Conservation (phyloP, 2,113 vertebrate genomes). For the Podarcis muralis region DNA sequence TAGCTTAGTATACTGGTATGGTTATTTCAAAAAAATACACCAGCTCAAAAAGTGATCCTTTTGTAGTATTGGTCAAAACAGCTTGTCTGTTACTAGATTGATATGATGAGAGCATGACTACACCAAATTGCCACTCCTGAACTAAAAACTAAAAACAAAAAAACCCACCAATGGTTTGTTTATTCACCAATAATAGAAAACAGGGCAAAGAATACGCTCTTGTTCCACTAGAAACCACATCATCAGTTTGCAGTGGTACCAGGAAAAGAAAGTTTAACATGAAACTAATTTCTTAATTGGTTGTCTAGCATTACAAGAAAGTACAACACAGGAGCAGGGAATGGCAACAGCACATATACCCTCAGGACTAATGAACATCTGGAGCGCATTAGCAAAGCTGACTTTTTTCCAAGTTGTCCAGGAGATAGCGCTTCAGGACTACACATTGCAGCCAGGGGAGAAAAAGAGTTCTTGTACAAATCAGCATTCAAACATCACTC, state of each 20-base stretch:
- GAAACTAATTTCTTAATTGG: slow-evolving; percentile 71
- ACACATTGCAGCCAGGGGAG: background rate
- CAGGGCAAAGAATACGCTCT: slow-evolving; percentile 72
- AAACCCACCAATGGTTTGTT: slow-evolving; percentile 33
- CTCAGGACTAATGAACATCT: slow-evolving; percentile 74
- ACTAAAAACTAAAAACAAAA: background rate
- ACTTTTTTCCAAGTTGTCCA: slow-evolving; percentile 61
- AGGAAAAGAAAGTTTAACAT: slow-evolving; percentile 71
- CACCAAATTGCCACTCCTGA: slow-evolving; percentile 32
- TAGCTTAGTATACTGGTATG: slow-evolving; percentile 34
- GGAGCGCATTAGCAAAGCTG: slow-evolving; percentile 56
- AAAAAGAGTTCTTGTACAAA: slow-evolving; percentile 23
- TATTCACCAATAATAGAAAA: slow-evolving; percentile 62
- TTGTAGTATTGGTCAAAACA: slow-evolving; percentile 55
- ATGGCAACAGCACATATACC: slow-evolving; percentile 62
- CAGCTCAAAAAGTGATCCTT: slow-evolving; percentile 43
- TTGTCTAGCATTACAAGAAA: slow-evolving; percentile 68
- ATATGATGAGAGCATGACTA: slow-evolving; percentile 37
- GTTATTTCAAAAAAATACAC: slow-evolving; percentile 41
- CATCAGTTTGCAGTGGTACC: slow-evolving; percentile 61
- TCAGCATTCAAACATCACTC: background rate
- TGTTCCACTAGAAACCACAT: slow-evolving; percentile 74
- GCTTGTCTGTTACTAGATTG: slow-evolving; percentile 39
- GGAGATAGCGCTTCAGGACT: slow-evolving; percentile 81
- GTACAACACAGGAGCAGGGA: slow-evolving; percentile 65